These are phyloP conservation scores for Erpornis zantholeuca DNA, from an alignment of 2,113 vertebrate species.

Conservation along the genomic window DNA sequence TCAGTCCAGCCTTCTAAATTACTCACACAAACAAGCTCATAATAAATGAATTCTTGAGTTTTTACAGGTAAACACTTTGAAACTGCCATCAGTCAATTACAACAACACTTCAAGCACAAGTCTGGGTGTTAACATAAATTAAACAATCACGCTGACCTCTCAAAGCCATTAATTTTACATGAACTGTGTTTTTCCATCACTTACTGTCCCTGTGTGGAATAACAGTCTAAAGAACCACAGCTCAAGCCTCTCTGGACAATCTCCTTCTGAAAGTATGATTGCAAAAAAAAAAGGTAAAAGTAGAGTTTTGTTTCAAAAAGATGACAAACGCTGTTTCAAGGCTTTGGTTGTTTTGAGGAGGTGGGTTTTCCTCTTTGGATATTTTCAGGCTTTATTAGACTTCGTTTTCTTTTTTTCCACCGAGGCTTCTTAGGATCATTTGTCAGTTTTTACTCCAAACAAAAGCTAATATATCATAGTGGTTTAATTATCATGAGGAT, in stretches of 20 bases:
- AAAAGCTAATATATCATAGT: neutral
- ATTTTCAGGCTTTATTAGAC: neutral
- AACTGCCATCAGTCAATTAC: neutral
- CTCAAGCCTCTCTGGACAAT: neutral
- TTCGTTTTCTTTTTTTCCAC: accelerated
- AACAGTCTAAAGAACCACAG: neutral
- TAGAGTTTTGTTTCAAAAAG: neutral
- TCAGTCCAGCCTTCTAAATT: neutral
- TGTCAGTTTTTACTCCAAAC: neutral
- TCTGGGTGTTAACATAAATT: neutral
- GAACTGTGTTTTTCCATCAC: neutral
- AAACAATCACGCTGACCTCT: neutral
- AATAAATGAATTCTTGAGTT: neutral
- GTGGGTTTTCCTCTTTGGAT: neutral
- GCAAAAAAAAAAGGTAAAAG: neutral
- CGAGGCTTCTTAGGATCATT: neutral
- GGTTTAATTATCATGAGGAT: neutral
- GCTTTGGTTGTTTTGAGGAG: neutral
- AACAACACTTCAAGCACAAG: neutral
- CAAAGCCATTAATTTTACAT: neutral
- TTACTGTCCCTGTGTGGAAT: neutral
- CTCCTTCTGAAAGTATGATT: neutral
- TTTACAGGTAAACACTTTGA: neutral
- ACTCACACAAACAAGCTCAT: neutral
- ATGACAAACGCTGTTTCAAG: neutral